Conservation (phyloP, 2,888 invertebrate genomes). For the Acleris cristana region DNA sequence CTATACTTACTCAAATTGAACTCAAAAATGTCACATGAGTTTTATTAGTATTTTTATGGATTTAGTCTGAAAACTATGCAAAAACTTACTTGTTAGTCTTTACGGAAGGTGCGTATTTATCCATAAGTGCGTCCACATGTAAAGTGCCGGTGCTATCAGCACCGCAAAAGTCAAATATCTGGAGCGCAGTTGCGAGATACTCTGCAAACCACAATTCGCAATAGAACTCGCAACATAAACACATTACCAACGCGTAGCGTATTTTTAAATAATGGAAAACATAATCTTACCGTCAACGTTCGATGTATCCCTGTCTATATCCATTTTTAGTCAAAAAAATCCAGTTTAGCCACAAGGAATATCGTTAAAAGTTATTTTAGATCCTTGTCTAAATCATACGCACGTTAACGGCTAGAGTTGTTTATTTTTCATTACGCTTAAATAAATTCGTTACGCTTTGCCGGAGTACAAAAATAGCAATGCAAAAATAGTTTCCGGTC, state of each 20-base stretch:
- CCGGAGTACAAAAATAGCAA: constrained; percentile 64
- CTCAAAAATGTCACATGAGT: too few relatives aligned
- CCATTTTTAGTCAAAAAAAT: constrained; percentile 54
- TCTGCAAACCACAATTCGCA: constrained; percentile 62
- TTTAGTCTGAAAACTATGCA: too few relatives aligned
- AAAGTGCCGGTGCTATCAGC: constrained; percentile 63
- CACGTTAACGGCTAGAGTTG: constrained; percentile 56
- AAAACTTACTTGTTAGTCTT: constrained; percentile 74
- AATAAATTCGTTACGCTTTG: constrained; percentile 64
- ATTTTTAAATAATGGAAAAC: constrained; percentile 52
- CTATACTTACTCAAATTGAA: too few relatives aligned
- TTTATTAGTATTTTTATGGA: too few relatives aligned
- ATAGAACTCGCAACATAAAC: constrained; percentile 55
- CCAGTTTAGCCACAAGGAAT: constrained; percentile 35
- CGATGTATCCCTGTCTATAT: constrained; percentile 62
- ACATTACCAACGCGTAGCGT: constrained; percentile 66
- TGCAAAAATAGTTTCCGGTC: constrained; percentile 48
- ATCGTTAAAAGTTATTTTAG: constrained; percentile 30
- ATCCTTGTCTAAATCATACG: constrained; percentile 41
- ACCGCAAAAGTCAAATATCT: constrained; percentile 76
- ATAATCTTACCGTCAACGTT: constrained; percentile 65
- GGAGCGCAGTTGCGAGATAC: constrained; percentile 71
- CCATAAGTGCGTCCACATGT: constrained; percentile 71
- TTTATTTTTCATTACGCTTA: constrained; percentile 65
- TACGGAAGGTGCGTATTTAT: constrained; percentile 73